phyloP scores from a whole-genome alignment of 2,888 invertebrate genomes.

The Caenorhabditis sp. region DNA sequence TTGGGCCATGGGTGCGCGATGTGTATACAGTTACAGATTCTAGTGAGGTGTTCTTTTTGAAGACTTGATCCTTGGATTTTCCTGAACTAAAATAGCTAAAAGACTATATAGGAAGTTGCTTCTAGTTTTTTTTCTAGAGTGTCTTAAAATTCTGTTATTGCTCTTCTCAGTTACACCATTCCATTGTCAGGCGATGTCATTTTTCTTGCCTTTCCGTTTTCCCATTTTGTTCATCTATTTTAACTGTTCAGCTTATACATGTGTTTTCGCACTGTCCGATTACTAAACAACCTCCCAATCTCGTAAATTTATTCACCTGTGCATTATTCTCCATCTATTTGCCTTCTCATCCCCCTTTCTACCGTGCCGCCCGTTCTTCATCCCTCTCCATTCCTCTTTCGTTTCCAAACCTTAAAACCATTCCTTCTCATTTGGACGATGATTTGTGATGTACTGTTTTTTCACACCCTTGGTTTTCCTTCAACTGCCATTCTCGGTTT shows the following conservation, averaged over 20 bases:
- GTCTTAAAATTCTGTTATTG: background rate
- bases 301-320: slow-evolving; percentile 51
- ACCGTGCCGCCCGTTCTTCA: slow-evolving; percentile 21
- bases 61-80: too few species aligned
- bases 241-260: slow-evolving; percentile 21
- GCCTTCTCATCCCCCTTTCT: slow-evolving; percentile 9
- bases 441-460: slow-evolving; percentile 51
- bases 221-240: background rate
- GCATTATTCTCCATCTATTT: slow-evolving; percentile 34
- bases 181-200: too few species aligned
- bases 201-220: background rate
- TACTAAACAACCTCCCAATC: background rate
- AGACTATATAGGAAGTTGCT: too few species aligned
- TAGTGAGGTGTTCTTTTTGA: too few species aligned
- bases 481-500: slow-evolving; percentile 41
- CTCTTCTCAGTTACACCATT: background rate
- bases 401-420: background rate
- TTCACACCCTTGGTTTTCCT: slow-evolving; percentile 15
- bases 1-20: too few species aligned
- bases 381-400: slow-evolving; percentile 2
- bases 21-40: too few species aligned
- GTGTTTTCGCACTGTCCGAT: slow-evolving; percentile 41
- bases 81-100: too few species aligned
- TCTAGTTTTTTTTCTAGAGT: too few species aligned
- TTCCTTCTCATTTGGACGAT: slow-evolving; percentile 1